Evolutionary conservation across 2,113 vertebrate species (phyloP), one percentile per base, ranked within the genome.

Genomic region (Garra rufa): DNA sequence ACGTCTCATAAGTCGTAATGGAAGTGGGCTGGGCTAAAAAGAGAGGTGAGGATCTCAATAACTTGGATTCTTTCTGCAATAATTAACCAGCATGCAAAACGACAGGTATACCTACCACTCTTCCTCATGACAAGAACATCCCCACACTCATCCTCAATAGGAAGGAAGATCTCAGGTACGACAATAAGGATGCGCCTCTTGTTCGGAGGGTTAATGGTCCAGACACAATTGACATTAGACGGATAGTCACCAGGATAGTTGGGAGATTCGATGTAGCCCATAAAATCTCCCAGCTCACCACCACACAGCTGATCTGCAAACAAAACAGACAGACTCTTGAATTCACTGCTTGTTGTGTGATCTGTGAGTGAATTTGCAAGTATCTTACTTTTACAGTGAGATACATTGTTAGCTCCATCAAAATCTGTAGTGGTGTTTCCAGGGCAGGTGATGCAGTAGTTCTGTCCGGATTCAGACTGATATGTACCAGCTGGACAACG

Each of bases 231-330:
- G 0, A 95, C 92, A 52, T 99, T 99, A 26, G 98, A 96, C 3
- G 98, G 97, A 89, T 99, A 99, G 91, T 99, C 96, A 65, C 98
- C 98, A 0, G 98, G 98, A 67, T 97, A 99, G 94, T 99, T 99
- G 67, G 98, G 98, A 2, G 98, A 99, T 90, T 99, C 98, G 0
- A 99, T 98, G 89, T 96, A 99, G 3, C 98, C 98, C 13, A 96
- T 97, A 89, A 97, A 99, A 69, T 99, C 97, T 84, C 98, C 98
- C 78, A 99, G 95, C 70, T 98, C 95, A 75, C 98, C 98, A 57
- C 97, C 97, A 91, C 98, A 99, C 57, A 95, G 95, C 80, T 96
- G 95, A 88, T 99, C 98, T 99, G 91, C 0, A 59, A 89, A 9
- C 48, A 90, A 44, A 50, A n/a, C n/a, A 59, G 13, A 69, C 21